Percentiles rank a stretch among this genome's conserved stretches.
These are phyloP conservation scores for Popillia japonica DNA, from an alignment of 1,140 invertebrate species.

Conservation along the genomic window DNA sequence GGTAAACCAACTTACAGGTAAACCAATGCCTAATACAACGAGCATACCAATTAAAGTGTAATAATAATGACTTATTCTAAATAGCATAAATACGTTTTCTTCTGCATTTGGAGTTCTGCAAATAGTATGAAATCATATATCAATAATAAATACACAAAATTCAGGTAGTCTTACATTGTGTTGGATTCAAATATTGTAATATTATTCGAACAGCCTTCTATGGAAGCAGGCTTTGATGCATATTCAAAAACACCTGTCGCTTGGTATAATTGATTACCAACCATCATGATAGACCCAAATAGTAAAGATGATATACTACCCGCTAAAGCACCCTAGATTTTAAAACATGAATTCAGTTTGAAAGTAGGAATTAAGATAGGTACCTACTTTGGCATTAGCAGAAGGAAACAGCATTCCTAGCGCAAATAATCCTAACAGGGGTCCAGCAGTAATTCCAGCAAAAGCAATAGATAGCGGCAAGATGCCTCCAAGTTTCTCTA, in stretches of 20 bases:
- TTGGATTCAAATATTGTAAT: not conserved
- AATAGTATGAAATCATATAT: not conserved
- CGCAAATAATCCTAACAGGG: constrained; percentile 71
- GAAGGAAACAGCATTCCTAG: constrained; percentile 74
- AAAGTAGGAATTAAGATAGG: not conserved
- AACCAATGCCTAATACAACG: constrained; percentile 21
- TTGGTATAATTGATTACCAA: constrained; percentile 50
- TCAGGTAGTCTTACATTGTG: not conserved
- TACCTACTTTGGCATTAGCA: constrained; percentile 65
- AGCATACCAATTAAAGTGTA: constrained; percentile 33
- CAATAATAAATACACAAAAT: not conserved
- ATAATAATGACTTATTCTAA: constrained; percentile 40
- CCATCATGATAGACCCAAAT: constrained; percentile 41
- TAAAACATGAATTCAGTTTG: not conserved
- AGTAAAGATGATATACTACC: constrained; percentile 47
- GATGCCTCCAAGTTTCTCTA: constrained; percentile 69
- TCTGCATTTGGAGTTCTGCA: not conserved
- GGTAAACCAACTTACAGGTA: constrained; percentile 37
- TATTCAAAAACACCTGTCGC: constrained; percentile 41
- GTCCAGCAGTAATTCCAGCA: constrained; percentile 70
- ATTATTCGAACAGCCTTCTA: constrained; percentile 45
- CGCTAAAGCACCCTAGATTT: constrained; percentile 48
- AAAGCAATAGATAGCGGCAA: constrained; percentile 70
- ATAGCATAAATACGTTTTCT: constrained; percentile 26
- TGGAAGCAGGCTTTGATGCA: constrained; percentile 47